Conservation (phyloP, 2,797 vertebrate species). For the Cyclopterus lumpus region DNA sequence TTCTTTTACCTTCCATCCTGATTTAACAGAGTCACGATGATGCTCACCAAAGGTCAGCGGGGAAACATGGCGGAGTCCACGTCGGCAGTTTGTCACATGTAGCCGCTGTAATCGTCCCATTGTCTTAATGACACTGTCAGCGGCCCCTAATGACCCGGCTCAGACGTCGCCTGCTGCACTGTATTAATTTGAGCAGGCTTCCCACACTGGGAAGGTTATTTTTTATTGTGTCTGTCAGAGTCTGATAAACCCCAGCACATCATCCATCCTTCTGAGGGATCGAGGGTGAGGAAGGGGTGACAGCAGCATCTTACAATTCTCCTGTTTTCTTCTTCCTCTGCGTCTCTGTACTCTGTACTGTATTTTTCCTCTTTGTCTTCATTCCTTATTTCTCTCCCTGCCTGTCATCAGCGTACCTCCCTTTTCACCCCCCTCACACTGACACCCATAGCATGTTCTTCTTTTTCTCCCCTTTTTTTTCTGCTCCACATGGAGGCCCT, state of each 20-base stretch:
- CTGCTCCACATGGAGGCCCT: slow-evolving; percentile 72
- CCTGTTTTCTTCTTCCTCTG: slow-evolving; percentile 53
- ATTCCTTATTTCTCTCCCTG: slow-evolving; percentile 57
- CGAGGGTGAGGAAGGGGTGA: slow-evolving; percentile 55
- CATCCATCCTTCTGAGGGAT: slow-evolving; percentile 77
- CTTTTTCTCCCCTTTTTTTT: not conserved
- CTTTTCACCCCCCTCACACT: slow-evolving; percentile 52
- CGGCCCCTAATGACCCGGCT: slow-evolving; percentile 81
- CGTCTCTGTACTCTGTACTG: slow-evolving; percentile 41
- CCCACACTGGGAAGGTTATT: slow-evolving; percentile 83
- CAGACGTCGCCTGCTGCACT: slow-evolving; percentile 80
- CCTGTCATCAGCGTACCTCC: slow-evolving; percentile 49
- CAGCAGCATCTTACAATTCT: slow-evolving; percentile 40
- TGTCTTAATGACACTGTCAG: slow-evolving; percentile 85
- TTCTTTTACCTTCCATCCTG: slow-evolving; percentile 30
- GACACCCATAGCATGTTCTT: slow-evolving; percentile 59
- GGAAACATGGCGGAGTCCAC: slow-evolving; percentile 65
- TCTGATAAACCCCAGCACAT: slow-evolving; percentile 81
- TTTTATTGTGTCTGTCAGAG: slow-evolving; percentile 86
- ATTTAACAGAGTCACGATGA: slow-evolving; percentile 51
- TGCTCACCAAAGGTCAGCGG: slow-evolving; percentile 75
- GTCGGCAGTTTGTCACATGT: slow-evolving; percentile 77
- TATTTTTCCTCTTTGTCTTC: slow-evolving; percentile 67
- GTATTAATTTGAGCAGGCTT: slow-evolving; percentile 81
- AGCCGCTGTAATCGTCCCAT: slow-evolving; percentile 81